Percentiles rank a stretch among this genome's conserved stretches.
These are phyloP conservation scores for Tokudaia tokunoshimensis DNA, from an alignment of 2,797 vertebrate genomes.

Conservation along the genomic window DNA sequence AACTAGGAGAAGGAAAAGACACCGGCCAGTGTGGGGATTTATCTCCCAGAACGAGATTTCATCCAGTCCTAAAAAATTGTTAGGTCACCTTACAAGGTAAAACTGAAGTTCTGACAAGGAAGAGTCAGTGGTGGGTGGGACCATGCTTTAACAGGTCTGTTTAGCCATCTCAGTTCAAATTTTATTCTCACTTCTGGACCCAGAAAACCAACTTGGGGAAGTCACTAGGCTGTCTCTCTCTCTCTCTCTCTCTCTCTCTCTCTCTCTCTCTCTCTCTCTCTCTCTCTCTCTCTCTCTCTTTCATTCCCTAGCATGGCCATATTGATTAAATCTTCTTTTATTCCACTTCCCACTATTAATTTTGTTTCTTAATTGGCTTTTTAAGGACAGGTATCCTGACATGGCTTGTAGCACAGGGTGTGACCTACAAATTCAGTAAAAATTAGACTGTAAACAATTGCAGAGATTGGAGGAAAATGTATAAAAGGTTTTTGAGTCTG, in stretches of 20 bases:
- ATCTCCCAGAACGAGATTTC: not conserved
- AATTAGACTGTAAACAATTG: not conserved
- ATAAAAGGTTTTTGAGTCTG: not conserved
- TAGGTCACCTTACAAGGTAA: not conserved
- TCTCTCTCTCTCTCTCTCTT: not conserved
- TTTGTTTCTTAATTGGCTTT: not conserved
- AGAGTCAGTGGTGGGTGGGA: too few relatives aligned
- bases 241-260: not conserved
- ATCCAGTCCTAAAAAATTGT: not conserved
- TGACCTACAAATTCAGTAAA: not conserved
- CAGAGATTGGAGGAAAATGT: not conserved
- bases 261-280: not conserved
- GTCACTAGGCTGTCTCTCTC: too few relatives aligned
- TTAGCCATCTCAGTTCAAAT: too few relatives aligned
- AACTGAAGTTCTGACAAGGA: not conserved
- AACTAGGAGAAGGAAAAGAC: not conserved
- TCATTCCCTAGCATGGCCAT: too few relatives aligned
- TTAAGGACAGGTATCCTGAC: not conserved
- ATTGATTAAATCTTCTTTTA: not conserved
- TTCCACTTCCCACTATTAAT: not conserved
- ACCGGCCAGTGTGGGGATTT: not conserved
- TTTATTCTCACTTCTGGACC: not conserved
- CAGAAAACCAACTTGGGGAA: not conserved
- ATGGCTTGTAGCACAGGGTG: not conserved
- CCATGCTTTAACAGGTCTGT: not conserved